Evolutionary conservation across 2,797 vertebrate species (phyloP).

Genomic region (Bufotes viridis): DNA sequence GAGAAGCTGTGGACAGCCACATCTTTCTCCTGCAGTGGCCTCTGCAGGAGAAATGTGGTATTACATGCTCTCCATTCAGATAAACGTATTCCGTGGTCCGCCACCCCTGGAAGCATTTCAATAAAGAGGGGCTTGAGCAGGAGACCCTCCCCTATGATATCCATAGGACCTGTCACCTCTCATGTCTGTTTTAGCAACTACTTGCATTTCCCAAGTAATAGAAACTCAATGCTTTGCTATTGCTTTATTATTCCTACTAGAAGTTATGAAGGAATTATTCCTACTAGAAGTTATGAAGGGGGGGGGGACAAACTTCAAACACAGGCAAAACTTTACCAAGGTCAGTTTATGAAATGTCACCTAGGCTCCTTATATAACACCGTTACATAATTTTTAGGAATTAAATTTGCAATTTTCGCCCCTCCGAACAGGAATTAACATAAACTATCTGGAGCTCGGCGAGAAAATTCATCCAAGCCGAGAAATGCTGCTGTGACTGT

Average conservation of each 20-base stretch:
- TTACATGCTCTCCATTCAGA: neutral
- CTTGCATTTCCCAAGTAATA: no score
- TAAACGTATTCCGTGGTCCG: neutral
- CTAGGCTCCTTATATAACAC: neutral
- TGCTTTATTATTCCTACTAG: no score
- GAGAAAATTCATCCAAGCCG: conserved; percentile 26
- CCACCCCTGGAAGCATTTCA: no score
- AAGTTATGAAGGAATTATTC: no score
- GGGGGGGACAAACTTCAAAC: neutral
- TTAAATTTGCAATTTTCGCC: neutral
- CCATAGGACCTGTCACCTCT: no score
- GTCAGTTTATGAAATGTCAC: neutral
- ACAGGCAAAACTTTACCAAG: no score
- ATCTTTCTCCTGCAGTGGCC: neutral
- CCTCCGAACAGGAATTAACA: neutral
- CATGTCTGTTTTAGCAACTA: no score
- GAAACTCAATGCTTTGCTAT: no score
- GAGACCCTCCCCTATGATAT: no score
- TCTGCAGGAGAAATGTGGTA: no score
- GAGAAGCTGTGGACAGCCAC: neutral
- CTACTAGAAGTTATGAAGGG: no score
- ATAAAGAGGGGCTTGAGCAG: no score
- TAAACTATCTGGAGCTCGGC: neutral
- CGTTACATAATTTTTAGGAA: neutral
- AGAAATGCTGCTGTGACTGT: neutral